phyloP scores from a whole-genome alignment of 2,113 vertebrate species.

The Synodontis membranacea region DNA sequence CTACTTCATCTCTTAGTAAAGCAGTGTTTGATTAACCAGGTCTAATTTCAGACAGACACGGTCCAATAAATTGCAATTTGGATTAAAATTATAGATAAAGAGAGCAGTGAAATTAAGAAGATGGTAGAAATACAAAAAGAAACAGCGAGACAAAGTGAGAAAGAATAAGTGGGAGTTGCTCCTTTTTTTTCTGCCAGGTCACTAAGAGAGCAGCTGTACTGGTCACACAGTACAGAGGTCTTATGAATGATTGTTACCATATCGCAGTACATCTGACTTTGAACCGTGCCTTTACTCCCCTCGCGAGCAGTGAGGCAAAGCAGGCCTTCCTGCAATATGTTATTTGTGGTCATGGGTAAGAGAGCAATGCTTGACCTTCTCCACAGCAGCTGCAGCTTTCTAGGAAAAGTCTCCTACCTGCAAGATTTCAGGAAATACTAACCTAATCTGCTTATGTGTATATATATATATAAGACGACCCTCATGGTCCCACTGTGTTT shows the following conservation, averaged over 20 bases:
- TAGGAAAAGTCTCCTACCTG: slow-evolving; percentile 44
- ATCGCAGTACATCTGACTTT: slow-evolving; percentile 83
- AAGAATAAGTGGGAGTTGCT: slow-evolving; percentile 49
- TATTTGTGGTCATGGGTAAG: slow-evolving; percentile 73
- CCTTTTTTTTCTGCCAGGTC: slow-evolving; percentile 79
- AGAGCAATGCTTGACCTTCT: slow-evolving; percentile 41
- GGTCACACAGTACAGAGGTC: slow-evolving; percentile 64
- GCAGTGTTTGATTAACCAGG: background rate
- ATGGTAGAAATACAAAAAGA: background rate
- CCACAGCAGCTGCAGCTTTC: slow-evolving; percentile 46
- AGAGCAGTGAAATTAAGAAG: background rate
- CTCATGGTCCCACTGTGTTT: background rate
- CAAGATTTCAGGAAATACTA: slow-evolving; percentile 38
- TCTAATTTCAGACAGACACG: background rate
- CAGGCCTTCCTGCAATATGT: slow-evolving; percentile 76
- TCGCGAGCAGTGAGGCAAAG: slow-evolving; percentile 56
- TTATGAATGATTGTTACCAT: slow-evolving; percentile 79
- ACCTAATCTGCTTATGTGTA: slow-evolving; percentile 16
- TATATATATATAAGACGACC: background rate
- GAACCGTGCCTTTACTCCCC: slow-evolving; percentile 77
- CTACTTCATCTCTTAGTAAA: background rate
- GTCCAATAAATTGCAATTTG: background rate
- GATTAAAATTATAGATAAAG: background rate
- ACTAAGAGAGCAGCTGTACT: slow-evolving; percentile 50
- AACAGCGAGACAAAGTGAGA: background rate